Evolutionary conservation across 2,888 invertebrate genomes (phyloP).

Genomic region (Nymphalis polychloros): DNA sequence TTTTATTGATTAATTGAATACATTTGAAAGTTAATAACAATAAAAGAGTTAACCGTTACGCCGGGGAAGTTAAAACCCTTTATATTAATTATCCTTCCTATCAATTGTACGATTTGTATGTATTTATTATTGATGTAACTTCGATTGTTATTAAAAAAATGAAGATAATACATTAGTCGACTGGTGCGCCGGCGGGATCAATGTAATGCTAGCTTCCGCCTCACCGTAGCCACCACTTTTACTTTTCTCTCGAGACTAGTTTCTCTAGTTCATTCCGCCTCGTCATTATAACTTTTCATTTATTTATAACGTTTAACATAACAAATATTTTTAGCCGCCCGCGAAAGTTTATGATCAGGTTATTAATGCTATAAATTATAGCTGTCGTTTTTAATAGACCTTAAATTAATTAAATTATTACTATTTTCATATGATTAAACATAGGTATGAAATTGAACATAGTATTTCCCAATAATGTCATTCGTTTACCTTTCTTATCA

Average conservation of each 20-base stretch:
- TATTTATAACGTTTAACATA: conserved; percentile 12
- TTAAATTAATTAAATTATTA: too few relatives aligned
- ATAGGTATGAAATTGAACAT: too few relatives aligned
- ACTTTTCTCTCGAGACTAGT: conserved; percentile 68
- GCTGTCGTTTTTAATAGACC: not conserved
- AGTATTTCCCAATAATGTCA: too few relatives aligned
- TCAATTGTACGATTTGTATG: conserved; percentile 30
- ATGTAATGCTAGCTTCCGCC: conserved; percentile 54
- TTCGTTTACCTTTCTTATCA: too few relatives aligned
- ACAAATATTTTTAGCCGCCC: not conserved
- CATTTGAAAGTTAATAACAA: conserved; percentile 42
- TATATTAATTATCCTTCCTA: conserved; percentile 11
- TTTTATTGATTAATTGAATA: conserved; percentile 49
- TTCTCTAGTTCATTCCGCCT: conserved; percentile 38
- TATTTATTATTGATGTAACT: conserved; percentile 45
- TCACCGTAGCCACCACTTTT: conserved; percentile 63
- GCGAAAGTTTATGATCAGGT: not conserved
- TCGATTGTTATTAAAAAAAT: conserved; percentile 16
- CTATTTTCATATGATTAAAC: too few relatives aligned
- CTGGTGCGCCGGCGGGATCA: conserved; percentile 46
- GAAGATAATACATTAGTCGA: conserved; percentile 24
- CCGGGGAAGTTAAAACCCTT: conserved; percentile 32
- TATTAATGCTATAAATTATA: not conserved
- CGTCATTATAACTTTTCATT: conserved; percentile 24
- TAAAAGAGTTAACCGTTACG: conserved; percentile 65